Conservation (phyloP, 2,797 vertebrate species). For the Sparidentex hasta region DNA sequence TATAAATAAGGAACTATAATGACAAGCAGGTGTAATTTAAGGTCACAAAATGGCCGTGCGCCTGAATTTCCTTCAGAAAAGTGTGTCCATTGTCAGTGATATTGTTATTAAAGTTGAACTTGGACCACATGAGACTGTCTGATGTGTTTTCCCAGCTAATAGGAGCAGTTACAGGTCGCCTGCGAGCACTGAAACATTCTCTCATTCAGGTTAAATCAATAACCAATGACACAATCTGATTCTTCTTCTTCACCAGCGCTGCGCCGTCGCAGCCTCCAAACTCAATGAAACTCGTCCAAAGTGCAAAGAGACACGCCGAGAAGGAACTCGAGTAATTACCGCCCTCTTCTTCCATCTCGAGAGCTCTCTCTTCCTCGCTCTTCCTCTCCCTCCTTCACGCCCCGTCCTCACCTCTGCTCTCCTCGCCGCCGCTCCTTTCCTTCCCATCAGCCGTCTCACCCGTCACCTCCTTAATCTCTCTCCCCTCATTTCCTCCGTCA, state of each 20-base stretch:
- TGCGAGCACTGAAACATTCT: no score
- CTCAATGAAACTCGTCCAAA: constrained; percentile 50
- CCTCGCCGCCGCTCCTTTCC: constrained; percentile 58
- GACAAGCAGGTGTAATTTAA: no score
- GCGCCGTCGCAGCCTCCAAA: not conserved
- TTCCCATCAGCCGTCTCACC: constrained; percentile 70
- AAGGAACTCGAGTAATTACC: constrained; percentile 70
- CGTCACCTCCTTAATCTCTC: constrained; percentile 74
- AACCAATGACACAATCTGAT: no score
- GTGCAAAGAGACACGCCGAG: constrained; percentile 51
- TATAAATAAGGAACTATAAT: no score
- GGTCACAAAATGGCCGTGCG: no score
- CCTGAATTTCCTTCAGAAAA: no score
- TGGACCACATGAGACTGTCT: no score
- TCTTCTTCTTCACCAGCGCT: not conserved
- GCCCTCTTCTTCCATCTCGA: constrained; percentile 65
- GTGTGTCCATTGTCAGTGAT: no score
- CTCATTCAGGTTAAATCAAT: not conserved
- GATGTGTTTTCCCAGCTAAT: no score
- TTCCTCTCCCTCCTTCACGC: constrained; percentile 68
- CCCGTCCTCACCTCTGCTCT: constrained; percentile 64
- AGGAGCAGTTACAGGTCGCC: no score
- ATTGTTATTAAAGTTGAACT: no score
- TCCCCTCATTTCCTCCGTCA: constrained; percentile 69
- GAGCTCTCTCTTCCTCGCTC: constrained; percentile 69